A percentile compares a stretch with the other conserved stretches of the same genome.
Conservation (phyloP, 2,113 vertebrate genomes). For the Prunella fulvescens region DNA sequence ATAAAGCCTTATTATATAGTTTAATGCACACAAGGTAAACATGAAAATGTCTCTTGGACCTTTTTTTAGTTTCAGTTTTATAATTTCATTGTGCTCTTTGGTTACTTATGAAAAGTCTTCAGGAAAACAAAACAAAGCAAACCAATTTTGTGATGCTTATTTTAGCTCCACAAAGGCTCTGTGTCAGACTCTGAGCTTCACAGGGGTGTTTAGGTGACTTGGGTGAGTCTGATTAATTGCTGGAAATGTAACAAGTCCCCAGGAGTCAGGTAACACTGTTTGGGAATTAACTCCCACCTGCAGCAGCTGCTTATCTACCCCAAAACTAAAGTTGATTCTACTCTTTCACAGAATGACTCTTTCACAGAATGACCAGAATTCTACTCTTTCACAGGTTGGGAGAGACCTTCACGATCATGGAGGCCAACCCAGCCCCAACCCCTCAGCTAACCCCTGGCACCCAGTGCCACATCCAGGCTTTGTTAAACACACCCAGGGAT, state of each 20-base stretch:
- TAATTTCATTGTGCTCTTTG: background rate
- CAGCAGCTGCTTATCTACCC: background rate
- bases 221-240: background rate
- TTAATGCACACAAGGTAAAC: background rate
- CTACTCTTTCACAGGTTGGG: too few relatives aligned
- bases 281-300: background rate
- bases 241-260: background rate
- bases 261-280: background rate
- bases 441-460: too few relatives aligned
- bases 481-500: too few relatives aligned
- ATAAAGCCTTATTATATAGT: slow-evolving; percentile 5
- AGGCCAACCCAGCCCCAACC: too few relatives aligned
- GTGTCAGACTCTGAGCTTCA: background rate
- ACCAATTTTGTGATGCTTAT: background rate
- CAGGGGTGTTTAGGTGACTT: background rate
- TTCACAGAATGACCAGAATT: too few relatives aligned
- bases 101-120: background rate
- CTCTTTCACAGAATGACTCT: too few relatives aligned
- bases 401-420: too few relatives aligned
- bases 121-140: background rate
- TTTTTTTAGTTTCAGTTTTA: background rate
- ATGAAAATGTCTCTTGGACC: background rate
- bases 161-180: background rate
- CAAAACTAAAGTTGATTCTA: background rate
- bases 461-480: too few relatives aligned